Percentiles rank a stretch among this genome's conserved stretches.
phyloP scores from a whole-genome alignment of 2,888 invertebrate species.

The Megalurothrips usitatus region DNA sequence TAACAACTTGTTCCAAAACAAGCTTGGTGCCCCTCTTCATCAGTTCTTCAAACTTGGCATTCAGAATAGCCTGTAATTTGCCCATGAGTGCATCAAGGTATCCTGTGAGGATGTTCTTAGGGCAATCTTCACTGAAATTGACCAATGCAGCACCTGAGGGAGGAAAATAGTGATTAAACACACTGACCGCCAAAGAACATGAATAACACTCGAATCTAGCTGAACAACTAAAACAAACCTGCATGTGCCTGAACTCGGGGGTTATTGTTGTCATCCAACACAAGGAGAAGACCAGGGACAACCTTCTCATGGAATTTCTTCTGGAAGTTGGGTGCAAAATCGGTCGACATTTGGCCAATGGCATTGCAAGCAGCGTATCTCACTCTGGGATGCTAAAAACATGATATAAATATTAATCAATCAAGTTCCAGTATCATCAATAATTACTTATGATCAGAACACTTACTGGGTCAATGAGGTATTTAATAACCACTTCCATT shows the following conservation, averaged over 20 bases:
- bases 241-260: constrained; percentile 90
- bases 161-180: not conserved
- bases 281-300: constrained; percentile 81
- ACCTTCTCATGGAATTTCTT: constrained; percentile 97
- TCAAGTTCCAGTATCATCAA: constrained; percentile 20
- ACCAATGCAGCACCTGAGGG: constrained; percentile 87
- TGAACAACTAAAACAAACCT: constrained; percentile 42
- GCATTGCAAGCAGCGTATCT: constrained; percentile 98
- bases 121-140: constrained; percentile 99
- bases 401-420: not conserved
- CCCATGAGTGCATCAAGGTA: constrained; percentile 89
- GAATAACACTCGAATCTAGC: not conserved
- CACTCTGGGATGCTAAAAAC: constrained; percentile 74
- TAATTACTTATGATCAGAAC: constrained; percentile 5
- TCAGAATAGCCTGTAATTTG: constrained; percentile 84
- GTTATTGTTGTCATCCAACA: constrained; percentile 83
- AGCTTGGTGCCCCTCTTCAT: constrained; percentile 91
- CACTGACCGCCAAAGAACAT: not conserved
- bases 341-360: constrained; percentile 97
- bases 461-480: constrained; percentile 74
- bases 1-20: constrained; percentile 97
- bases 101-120: constrained; percentile 83
- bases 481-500: constrained; percentile 83
- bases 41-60: constrained; percentile 89
- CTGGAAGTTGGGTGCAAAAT: constrained; percentile 94